Base-by-base conservation (phyloP, 1,140 invertebrate genomes). In the Cyclargus thomasi region DNA sequence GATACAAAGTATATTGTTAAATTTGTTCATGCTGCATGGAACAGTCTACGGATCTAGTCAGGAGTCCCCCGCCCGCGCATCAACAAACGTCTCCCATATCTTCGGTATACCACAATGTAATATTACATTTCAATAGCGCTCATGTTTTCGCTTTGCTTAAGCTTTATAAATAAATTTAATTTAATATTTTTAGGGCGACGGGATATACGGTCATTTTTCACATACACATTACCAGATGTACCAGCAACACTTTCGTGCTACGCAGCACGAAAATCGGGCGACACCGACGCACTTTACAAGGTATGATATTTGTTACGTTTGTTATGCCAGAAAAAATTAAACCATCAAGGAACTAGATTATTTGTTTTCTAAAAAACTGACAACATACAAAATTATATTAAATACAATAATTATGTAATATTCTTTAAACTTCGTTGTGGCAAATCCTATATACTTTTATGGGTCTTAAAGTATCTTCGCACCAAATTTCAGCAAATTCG, bases 51-150 rank as follows among this genome's bases (percentile, higher is more conserved):
- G 84, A 85, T 73, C 81, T 88, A 80, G 84, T 83, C 71, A 93
- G 94, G 91, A 95, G 94, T 89, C 95, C 95, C 75, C 95, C 95
- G 79, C 95, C 95, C 76, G 95, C 95, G 73, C 95, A 96, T 89
- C 94, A 95, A 92, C 95, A 95, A 86, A 93, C 92, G 90, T 95
- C 95, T 85, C 94, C 94, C 74, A 92, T 94, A 88, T 94, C 94
- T 86, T 94, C 95, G 94, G 95, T 95, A 93, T 92, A 85, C 72
- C 74, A 80, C 67, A 82, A 84, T 82, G 76, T 88, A 86, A 86
- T 79, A 72, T 74, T 70, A 71, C 5, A 29, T 64, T 74, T 73
- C 39, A 47, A 14, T 47, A 47, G 39, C 14, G 14, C 39, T 47
- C 39, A 11, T 11, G 22, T 68, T 59, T 64, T 62, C 10, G 23